Evolutionary conservation across 2,113 vertebrate genomes (phyloP).

Genomic region (Chloroceryle aenea): DNA sequence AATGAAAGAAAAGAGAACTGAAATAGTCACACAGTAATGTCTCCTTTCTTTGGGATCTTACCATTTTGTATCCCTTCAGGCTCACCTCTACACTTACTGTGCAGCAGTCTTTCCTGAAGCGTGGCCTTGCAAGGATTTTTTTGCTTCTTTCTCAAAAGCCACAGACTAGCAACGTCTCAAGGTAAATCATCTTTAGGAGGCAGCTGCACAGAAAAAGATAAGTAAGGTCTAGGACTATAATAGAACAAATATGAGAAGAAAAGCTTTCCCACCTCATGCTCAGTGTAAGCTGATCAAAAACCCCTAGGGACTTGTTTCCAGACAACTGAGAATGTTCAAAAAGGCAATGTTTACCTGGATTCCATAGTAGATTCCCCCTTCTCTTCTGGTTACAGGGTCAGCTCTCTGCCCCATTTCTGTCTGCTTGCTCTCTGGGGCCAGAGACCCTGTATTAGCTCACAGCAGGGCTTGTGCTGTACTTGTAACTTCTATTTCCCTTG

Average conservation of each 20-base stretch:
- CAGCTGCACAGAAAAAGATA: neutral
- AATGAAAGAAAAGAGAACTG: neutral
- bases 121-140: neutral
- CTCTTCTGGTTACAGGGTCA: neutral
- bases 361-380: neutral
- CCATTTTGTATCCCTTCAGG: neutral
- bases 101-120: neutral
- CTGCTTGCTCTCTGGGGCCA: neutral
- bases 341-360: fast-evolving
- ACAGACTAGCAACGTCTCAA: neutral
- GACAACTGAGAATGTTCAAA: neutral
- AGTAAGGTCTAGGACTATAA: neutral
- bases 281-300: neutral
- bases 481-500: neutral
- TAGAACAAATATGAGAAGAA: neutral
- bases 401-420: neutral
- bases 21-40: neutral
- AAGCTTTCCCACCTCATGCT: neutral
- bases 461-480: neutral
- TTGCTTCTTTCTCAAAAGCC: neutral
- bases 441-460: neutral
- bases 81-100: neutral
- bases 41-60: neutral
- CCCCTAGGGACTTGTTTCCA: neutral
- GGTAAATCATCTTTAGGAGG: neutral